A percentile compares a stretch with the other conserved stretches of the same genome.
phyloP scores from a whole-genome alignment of 2,797 vertebrate genomes.

The Cuniculus paca region DNA sequence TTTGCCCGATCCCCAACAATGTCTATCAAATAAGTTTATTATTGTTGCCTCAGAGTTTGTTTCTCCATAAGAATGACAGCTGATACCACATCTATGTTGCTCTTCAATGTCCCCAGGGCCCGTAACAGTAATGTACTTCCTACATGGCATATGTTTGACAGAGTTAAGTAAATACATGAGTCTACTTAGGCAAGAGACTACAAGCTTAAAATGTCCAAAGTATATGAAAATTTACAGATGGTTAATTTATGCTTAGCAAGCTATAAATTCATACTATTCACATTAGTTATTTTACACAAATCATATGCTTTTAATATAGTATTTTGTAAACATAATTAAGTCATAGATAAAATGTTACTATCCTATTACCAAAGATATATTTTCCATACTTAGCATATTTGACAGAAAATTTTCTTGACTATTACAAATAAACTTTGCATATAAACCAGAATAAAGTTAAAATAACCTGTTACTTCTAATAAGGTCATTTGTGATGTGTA shows the following conservation, averaged over 20 bases:
- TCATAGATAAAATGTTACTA: constrained; percentile 30
- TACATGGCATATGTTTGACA: neutral
- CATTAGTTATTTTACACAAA: constrained; percentile 20
- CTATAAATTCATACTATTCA: neutral
- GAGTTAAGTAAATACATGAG: neutral
- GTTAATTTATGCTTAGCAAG: neutral
- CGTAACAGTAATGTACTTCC: neutral
- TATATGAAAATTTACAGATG: constrained; percentile 10
- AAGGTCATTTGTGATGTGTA: neutral
- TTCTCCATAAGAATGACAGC: constrained; percentile 19
- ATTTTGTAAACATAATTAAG: constrained; percentile 25
- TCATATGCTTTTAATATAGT: neutral
- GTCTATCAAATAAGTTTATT: neutral
- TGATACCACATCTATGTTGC: neutral
- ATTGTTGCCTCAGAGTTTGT: neutral
- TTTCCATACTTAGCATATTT: neutral
- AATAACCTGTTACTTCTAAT: neutral
- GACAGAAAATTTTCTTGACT: neutral
- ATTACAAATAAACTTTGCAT: neutral
- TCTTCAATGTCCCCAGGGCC: neutral
- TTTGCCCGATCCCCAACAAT: neutral
- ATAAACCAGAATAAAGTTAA: constrained; percentile 12
- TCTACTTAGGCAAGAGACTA: neutral
- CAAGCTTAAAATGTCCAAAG: constrained; percentile 12
- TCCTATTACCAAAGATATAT: neutral